Conservation (phyloP, 2,888 invertebrate genomes). For the Sinodicranocentrus sp. region DNA sequence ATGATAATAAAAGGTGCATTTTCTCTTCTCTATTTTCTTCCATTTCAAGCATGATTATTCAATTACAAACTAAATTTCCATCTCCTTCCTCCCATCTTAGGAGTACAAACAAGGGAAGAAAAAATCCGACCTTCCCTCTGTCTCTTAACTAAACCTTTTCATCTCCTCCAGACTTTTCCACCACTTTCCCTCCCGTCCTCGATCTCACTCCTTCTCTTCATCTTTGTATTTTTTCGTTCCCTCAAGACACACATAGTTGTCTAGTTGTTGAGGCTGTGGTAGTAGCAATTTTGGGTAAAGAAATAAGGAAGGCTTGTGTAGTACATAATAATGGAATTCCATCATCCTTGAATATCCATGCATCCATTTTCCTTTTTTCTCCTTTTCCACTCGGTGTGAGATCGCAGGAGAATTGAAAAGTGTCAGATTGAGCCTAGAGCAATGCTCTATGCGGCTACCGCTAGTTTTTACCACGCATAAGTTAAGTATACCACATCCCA, state of each 20-base stretch:
- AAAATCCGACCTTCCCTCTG: too few species aligned
- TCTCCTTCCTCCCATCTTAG: slow-evolving; percentile 1
- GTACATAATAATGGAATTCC: slow-evolving; percentile 47
- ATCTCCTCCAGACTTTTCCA: slow-evolving; percentile 48
- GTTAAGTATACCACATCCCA: neutral
- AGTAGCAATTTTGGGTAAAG: slow-evolving; percentile 33
- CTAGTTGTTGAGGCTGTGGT: neutral
- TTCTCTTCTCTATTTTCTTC: slow-evolving; percentile 29
- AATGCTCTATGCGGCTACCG: slow-evolving; percentile 39
- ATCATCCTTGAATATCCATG: slow-evolving; percentile 51
- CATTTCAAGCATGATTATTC: slow-evolving; percentile 69
- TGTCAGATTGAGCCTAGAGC: slow-evolving; percentile 64
- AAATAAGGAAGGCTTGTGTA: slow-evolving; percentile 41
- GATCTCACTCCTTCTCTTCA: neutral
- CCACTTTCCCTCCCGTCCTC: neutral
- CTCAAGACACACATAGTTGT: slow-evolving; percentile 48
- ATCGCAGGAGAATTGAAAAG: slow-evolving; percentile 65
- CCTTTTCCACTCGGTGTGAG: slow-evolving; percentile 56
- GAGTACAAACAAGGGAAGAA: too few species aligned
- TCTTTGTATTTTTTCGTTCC: slow-evolving; percentile 30
- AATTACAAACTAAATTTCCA: slow-evolving; percentile 62
- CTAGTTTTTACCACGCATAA: slow-evolving; percentile 8
- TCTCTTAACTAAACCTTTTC: too few species aligned
- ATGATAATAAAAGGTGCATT: slow-evolving; percentile 53
- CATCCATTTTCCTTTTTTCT: slow-evolving; percentile 23